Evolutionary conservation across 2,888 invertebrate species (phyloP).

Genomic region (Pemphredon lugubris): DNA sequence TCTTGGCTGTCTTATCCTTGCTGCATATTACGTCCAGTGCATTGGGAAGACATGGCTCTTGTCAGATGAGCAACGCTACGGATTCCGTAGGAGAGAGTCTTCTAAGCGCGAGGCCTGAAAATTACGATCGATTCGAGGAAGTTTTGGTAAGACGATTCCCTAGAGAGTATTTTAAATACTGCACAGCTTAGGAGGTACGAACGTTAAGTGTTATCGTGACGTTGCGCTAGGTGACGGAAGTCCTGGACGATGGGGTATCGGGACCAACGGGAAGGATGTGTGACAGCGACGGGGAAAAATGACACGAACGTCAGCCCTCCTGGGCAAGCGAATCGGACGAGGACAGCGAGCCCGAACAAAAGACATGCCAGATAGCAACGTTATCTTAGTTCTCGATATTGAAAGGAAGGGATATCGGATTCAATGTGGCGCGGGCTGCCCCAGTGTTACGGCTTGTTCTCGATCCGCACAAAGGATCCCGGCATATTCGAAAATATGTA

Average conservation of each 20-base stretch:
- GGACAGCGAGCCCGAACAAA: slow-evolving; percentile 75
- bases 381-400: slow-evolving; percentile 66
- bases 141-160: slow-evolving; percentile 68
- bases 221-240: slow-evolving; percentile 71
- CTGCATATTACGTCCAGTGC: slow-evolving; percentile 71
- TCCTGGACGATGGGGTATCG: slow-evolving; percentile 71
- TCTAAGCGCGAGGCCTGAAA: slow-evolving; percentile 71
- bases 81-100: slow-evolving; percentile 76
- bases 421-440: slow-evolving; percentile 10
- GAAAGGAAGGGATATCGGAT: slow-evolving; percentile 26
- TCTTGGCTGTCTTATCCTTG: slow-evolving; percentile 71
- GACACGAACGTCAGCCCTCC: slow-evolving; percentile 76
- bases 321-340: slow-evolving; percentile 78
- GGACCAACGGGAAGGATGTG: slow-evolving; percentile 68
- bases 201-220: too few species aligned
- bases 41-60: slow-evolving; percentile 61
- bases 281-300: slow-evolving; percentile 75
- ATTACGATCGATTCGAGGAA: slow-evolving; percentile 76
- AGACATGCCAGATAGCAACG: slow-evolving; percentile 76
- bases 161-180: not conserved
- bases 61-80: slow-evolving; percentile 54
- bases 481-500: slow-evolving; percentile 7
- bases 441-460: slow-evolving; percentile 5
- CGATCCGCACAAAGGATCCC: not conserved
- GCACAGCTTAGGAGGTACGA: not conserved